Evolutionary conservation across 2,113 vertebrate genomes (phyloP), one percentile per base, ranked within the genome.

Genomic region (Oryzias curvinotus): DNA sequence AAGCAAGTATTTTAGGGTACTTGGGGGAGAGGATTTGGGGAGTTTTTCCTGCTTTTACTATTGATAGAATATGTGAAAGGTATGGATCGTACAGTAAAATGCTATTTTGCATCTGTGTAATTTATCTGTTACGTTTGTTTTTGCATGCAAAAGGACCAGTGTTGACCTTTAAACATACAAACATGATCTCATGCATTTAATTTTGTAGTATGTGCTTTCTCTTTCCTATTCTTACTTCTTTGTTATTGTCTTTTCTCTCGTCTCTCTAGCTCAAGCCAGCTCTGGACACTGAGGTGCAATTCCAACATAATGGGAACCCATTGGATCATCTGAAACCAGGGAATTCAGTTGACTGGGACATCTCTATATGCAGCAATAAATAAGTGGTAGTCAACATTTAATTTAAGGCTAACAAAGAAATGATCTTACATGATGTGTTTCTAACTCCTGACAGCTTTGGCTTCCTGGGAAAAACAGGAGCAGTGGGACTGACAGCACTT

Each of bases 231-330:
- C 4, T 59, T 19, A 44, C 23, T 28, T 30, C 21, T 6, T 41
- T 19, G 7, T 55, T 59, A 5, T 49, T 52, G 17, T 72, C 50
- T 70, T 48, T 73, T 51, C 56, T 44, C 13, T 75, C 41, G 5
- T 49, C 57, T 80, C 36, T 14, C 10, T 85, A 98, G 96, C 96
- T 91, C 96, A 95, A 94, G 96, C 94, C 48, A 90, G 93, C 68
- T 92, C 89, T 55, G 94, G 95, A 76, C 93, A 94, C 36, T 96
- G 92, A 96, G 91, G 85, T 91, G 89, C 87, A 89, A 73, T 53
- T 78, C 69, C 71, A 73, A 58, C 41, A 46, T 17, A 55, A 75
- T 57, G 72, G 55, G 63, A 57, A 55, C 57, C 73, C 49, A 56
- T 65, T 8, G 12, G 68, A 3, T 0, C 6, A 0, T 43, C 62